A percentile compares a stretch with the other conserved stretches of the same genome.
phyloP scores from a whole-genome alignment of 2,888 invertebrate genomes.

The Theristus sp. region DNA sequence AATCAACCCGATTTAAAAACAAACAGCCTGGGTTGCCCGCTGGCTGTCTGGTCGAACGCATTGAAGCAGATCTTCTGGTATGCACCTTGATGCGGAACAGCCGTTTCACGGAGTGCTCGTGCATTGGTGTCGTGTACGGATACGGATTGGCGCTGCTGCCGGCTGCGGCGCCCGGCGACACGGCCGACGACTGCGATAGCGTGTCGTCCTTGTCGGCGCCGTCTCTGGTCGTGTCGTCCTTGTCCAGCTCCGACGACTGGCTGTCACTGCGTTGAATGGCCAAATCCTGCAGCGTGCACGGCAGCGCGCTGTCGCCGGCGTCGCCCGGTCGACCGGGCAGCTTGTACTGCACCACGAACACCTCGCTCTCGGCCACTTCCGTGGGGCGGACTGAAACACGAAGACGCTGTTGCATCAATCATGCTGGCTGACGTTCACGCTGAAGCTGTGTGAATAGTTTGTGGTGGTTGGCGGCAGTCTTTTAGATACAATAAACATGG shows the following conservation, averaged over 20 bases:
- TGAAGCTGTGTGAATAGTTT: neutral
- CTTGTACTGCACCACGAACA: conserved; percentile 45
- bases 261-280: too few relatives aligned
- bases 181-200: too few relatives aligned
- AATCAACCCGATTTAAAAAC: too few relatives aligned
- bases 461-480: neutral
- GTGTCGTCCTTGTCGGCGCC: too few relatives aligned
- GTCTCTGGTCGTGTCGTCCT: too few relatives aligned
- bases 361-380: conserved; percentile 73
- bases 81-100: neutral
- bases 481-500: neutral
- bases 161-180: neutral
- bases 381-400: conserved; percentile 57
- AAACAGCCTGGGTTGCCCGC: too few relatives aligned
- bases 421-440: neutral
- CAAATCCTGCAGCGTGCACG: too few relatives aligned
- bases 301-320: too few relatives aligned
- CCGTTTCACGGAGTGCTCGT: neutral
- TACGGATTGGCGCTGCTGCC: neutral
- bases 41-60: too few relatives aligned
- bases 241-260: too few relatives aligned
- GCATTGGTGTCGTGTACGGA: neutral
- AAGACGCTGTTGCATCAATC: too few relatives aligned
- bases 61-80: too few relatives aligned
- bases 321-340: conserved; percentile 5